Evolutionary conservation across 2,888 invertebrate species (phyloP).

Genomic region (Crocallis elinguaria): DNA sequence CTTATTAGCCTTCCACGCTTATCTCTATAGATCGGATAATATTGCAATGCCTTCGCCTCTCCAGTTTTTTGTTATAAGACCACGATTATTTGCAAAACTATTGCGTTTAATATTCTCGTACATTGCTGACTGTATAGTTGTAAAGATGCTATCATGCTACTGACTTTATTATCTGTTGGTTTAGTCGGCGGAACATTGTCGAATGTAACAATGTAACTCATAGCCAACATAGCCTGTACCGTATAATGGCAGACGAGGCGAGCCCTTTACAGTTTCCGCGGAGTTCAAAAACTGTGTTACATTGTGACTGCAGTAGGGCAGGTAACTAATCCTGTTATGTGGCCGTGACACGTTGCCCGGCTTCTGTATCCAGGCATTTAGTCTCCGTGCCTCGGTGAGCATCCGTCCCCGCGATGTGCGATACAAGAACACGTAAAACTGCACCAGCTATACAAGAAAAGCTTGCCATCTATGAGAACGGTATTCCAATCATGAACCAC

Average conservation of each 20-base stretch:
- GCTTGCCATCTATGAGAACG: conserved; percentile 82
- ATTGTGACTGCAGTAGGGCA: conserved; percentile 66
- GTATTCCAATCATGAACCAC: conserved; percentile 64
- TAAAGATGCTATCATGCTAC: no score
- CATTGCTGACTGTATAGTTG: no score
- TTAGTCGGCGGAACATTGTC: background rate
- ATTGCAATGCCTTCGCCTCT: no score
- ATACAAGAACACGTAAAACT: conserved; percentile 71
- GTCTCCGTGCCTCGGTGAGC: conserved; percentile 60
- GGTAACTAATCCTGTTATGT: conserved; percentile 81
- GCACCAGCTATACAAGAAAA: conserved; percentile 80
- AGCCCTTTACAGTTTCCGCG: background rate
- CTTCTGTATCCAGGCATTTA: conserved; percentile 73
- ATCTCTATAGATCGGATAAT: no score
- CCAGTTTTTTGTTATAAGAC: no score
- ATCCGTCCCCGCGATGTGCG: conserved; percentile 76
- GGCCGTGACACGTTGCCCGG: conserved; percentile 82
- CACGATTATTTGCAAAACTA: no score
- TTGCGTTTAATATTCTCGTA: no score
- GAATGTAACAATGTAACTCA: background rate
- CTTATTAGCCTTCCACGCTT: no score
- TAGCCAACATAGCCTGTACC: conserved; percentile 10
- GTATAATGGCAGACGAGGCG: background rate
- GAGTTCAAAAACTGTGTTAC: conserved; percentile 19
- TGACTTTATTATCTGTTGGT: background rate